A percentile compares a stretch with the other conserved stretches of the same genome.
Conservation (phyloP, 1,140 invertebrate genomes). For the Heliothis subflexa region DNA sequence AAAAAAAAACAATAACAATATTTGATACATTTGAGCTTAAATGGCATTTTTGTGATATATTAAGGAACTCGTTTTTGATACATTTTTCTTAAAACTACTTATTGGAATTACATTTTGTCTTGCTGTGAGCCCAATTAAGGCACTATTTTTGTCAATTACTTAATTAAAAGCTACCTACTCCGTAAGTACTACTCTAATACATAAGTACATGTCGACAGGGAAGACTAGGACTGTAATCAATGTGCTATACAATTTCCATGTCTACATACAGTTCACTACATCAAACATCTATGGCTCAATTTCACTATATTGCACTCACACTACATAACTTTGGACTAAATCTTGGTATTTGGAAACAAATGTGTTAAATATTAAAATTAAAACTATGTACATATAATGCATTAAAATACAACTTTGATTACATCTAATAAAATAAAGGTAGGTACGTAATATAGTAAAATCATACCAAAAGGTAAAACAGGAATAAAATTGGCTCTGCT, state of each 20-base stretch:
- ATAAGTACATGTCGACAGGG: constrained; percentile 35
- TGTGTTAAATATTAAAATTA: background rate
- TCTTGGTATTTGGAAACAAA: background rate
- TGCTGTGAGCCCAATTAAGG: constrained; percentile 34
- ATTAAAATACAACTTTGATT: background rate
- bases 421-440: background rate
- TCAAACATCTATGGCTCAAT: background rate
- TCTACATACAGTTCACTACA: background rate
- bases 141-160: constrained; percentile 26
- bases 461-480: background rate
- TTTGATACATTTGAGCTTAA: constrained; percentile 17
- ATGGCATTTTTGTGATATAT: constrained; percentile 9
- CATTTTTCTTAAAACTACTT: background rate
- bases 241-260: background rate
- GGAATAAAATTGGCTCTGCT: constrained; percentile 11
- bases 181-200: constrained; percentile 12
- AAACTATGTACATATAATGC: background rate
- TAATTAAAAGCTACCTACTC: constrained; percentile 21
- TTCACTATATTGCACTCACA: constrained; percentile 2
- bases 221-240: constrained; percentile 20
- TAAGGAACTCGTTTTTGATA: constrained; percentile 18
- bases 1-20: background rate
- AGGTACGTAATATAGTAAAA: background rate
- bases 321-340: constrained; percentile 9
- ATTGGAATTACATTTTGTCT: background rate